A percentile compares a stretch with the other conserved stretches of the same genome.
Conservation (phyloP, 2,113 vertebrate species). For the Zeus faber region DNA sequence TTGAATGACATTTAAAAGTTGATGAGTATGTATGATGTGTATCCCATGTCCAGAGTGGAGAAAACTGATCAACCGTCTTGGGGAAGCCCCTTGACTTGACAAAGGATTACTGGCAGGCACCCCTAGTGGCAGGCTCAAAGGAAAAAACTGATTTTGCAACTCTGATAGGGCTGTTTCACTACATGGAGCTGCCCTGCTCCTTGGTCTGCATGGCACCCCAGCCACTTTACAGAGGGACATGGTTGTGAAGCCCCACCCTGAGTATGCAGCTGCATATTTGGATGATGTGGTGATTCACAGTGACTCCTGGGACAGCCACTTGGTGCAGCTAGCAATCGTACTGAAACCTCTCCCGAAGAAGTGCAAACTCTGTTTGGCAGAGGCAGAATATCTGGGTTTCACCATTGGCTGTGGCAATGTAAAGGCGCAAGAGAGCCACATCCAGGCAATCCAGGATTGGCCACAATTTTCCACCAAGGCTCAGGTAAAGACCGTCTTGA, state of each 20-base stretch:
- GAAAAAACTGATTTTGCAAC: neutral
- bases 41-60: neutral
- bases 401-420: neutral
- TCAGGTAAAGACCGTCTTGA: neutral
- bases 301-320: no score
- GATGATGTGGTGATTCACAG: no score
- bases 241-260: no score
- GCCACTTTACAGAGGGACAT: neutral
- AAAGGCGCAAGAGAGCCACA: neutral
- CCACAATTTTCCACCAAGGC: neutral
- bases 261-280: no score
- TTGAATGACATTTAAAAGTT: neutral
- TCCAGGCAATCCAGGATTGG: neutral
- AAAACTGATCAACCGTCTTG: neutral
- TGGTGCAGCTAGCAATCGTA: no score
- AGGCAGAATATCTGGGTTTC: neutral
- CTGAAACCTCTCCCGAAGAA: no score
- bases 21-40: no score
- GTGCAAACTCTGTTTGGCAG: neutral
- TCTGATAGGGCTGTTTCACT: neutral
- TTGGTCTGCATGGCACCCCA: neutral
- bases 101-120: constrained; percentile 12
- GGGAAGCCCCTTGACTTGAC: constrained; percentile 5
- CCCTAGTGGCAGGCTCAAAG: neutral
- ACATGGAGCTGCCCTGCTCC: neutral